phyloP scores from a whole-genome alignment of 2,888 invertebrate species.

The Tipula vernalis region DNA sequence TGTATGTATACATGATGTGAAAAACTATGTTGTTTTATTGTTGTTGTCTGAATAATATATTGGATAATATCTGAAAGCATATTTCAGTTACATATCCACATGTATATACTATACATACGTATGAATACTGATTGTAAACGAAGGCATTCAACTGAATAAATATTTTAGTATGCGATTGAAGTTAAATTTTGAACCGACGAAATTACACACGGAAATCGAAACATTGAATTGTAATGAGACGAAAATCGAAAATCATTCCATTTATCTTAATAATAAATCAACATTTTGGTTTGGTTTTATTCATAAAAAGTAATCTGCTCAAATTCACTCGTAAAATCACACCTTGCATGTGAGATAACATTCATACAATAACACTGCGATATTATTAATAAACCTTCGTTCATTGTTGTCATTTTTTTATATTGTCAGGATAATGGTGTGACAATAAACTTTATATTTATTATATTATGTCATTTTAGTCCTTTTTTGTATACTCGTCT shows the following conservation, averaged over 20 bases:
- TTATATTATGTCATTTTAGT: not conserved
- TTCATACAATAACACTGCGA: not conserved
- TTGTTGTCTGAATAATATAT: not conserved
- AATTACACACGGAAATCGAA: not conserved
- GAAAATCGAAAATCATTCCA: not conserved
- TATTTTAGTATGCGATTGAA: not conserved
- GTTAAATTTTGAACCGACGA: not conserved
- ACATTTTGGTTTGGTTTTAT: not conserved
- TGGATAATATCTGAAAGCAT: not conserved
- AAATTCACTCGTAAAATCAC: not conserved
- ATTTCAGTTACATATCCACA: not conserved
- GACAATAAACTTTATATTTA: not conserved
- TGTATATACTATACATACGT: not conserved
- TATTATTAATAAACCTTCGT: not conserved
- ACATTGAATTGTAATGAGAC: not conserved
- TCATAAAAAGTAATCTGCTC: not conserved
- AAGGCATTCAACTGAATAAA: not conserved
- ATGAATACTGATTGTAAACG: not conserved
- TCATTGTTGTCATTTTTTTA: not conserved
- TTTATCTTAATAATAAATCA: not conserved
- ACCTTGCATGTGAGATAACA: no score
- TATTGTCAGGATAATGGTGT: not conserved
- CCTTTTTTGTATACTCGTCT: not conserved
- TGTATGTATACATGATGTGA: not conserved
- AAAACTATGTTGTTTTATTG: not conserved